Conservation (phyloP, 2,797 vertebrate species). For the Stomatorhinus walkeri region DNA sequence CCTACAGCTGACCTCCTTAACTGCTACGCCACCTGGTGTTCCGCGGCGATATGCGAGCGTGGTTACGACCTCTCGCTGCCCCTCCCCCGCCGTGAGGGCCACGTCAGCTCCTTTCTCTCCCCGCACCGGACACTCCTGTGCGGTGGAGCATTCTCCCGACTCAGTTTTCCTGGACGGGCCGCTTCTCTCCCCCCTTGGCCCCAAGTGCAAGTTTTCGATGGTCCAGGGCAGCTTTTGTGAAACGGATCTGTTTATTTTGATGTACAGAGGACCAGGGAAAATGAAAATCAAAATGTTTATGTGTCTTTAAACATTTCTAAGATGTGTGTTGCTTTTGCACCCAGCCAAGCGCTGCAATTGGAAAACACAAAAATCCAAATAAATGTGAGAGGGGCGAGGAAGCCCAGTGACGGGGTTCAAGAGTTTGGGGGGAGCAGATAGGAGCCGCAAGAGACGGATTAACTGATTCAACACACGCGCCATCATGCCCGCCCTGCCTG, state of each 20-base stretch:
- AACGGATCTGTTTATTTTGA: constrained; percentile 25
- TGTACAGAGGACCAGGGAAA: constrained; percentile 18
- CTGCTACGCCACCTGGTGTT: neutral
- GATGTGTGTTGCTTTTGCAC: constrained; percentile 16
- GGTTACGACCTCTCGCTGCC: neutral
- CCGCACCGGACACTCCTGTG: neutral
- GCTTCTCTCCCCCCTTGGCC: neutral
- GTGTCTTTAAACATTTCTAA: constrained; percentile 15
- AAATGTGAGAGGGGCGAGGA: neutral
- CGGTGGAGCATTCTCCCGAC: no score
- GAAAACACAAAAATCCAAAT: constrained; percentile 14
- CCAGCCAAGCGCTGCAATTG: constrained; percentile 6
- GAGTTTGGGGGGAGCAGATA: neutral
- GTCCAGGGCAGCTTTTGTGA: constrained; percentile 1
- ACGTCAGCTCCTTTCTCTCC: neutral
- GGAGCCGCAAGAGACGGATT: neutral
- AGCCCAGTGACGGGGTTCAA: neutral
- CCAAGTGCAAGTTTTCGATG: neutral
- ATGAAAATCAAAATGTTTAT: constrained; percentile 24
- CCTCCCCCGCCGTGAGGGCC: neutral
- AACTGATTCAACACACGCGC: neutral
- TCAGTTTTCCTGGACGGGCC: constrained; percentile 10
- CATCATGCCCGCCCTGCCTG: neutral
- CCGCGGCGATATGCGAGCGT: neutral
- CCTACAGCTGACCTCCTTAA: neutral